These are phyloP conservation scores for Dolichomitus sp. DNA, from an alignment of 2,888 invertebrate genomes.

Conservation along the genomic window DNA sequence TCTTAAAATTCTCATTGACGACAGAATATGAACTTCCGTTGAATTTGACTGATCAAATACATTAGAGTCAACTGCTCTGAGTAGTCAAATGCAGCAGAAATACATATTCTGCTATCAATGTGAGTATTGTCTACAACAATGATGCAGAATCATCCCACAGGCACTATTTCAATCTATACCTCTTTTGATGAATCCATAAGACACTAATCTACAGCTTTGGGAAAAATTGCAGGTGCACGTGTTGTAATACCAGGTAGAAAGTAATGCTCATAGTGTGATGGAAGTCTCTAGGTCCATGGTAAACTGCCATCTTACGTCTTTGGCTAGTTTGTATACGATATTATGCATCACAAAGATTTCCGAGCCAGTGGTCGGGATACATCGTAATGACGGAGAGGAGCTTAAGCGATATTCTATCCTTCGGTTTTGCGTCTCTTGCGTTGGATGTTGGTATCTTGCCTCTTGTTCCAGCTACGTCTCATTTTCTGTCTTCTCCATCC, in stretches of 20 bases:
- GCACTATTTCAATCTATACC: no score
- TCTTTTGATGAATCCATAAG: no score
- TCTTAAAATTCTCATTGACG: no score
- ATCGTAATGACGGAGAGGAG: slow-evolving; percentile 60
- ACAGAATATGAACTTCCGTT: no score
- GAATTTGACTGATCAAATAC: no score
- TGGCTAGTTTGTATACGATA: background rate
- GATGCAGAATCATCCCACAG: no score
- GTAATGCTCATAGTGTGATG: background rate
- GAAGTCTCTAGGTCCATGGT: background rate
- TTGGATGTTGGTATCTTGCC: slow-evolving; percentile 28
- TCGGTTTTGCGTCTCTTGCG: slow-evolving; percentile 48
- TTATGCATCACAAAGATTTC: slow-evolving; percentile 68
- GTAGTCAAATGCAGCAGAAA: no score
- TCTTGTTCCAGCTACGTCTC: slow-evolving; percentile 47
- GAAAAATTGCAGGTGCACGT: slow-evolving; percentile 30
- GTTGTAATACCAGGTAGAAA: slow-evolving; percentile 6
- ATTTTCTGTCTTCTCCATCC: slow-evolving; percentile 37
- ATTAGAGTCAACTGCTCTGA: no score
- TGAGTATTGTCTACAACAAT: no score
- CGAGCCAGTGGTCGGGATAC: slow-evolving; percentile 79
- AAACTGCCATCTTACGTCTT: slow-evolving; percentile 5
- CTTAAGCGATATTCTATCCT: slow-evolving; percentile 81
- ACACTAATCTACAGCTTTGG: background rate
- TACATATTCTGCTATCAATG: no score